Base-by-base conservation (phyloP, 2,797 vertebrate genomes). In the Hozukius guyotensis region DNA sequence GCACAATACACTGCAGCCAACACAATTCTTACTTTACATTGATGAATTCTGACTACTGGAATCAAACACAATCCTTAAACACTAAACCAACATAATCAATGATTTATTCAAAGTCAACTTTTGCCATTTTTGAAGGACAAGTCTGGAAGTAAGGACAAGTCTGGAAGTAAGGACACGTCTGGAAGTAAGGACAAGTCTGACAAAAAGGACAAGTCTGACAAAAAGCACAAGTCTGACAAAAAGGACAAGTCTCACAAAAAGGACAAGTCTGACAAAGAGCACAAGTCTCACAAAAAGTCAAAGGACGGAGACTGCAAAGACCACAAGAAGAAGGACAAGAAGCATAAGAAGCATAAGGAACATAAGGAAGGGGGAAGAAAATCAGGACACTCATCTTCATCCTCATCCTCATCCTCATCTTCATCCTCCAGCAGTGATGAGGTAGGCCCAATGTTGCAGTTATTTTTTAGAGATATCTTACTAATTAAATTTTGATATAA, bases 391-490 rank as follows among this genome's bases (percentile, higher is more conserved):
- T 42, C 56, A 0, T 68, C 27, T 0, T 86, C 80, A 1, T 42
- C 38, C 1, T 86, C 36, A 36, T 36, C 36, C 2, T 36, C 76
- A 1, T 80, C 76, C 0, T 84, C 87, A 0, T 87, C 88, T 0
- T 91, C 88, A 0, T 89, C 85, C 8, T 88, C 89, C 59, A 81
- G 85, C 82, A 89, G 87, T 36, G 78, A 79, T 32, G 82, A 90
- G 82, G 89, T 92, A 68, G n/a, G 63, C 11, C n/a, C 1, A 7
- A 5, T 20, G 14, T 1, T 64, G 2, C 31, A 25, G 3, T 8
- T 34, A 0, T 1, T n/a, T 64, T 29, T 16, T 8, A 29, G 31
- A 29, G 4, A 2, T 66, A 16, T 59, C 8, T 34, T 55, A 2
- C n/a, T 31, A 12, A 13, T 22, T 68, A 0, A 6, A 29, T 11